Evolutionary conservation across 2,113 vertebrate species (phyloP).

Genomic region (Ardeotis arabs): DNA sequence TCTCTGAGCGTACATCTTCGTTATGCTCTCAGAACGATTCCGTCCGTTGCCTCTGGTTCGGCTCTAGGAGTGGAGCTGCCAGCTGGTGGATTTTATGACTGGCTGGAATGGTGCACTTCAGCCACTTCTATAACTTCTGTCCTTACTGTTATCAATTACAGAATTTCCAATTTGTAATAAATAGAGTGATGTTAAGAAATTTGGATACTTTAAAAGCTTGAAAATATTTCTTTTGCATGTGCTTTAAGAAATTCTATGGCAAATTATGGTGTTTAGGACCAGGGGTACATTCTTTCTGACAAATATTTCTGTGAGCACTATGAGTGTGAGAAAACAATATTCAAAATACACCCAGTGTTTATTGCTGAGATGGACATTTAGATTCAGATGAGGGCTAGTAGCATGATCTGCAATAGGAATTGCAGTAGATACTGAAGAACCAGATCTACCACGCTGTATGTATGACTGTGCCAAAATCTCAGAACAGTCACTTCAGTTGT

Average conservation of each 20-base stretch:
- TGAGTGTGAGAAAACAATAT: not conserved
- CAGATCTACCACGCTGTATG: not conserved
- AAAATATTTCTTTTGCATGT: not conserved
- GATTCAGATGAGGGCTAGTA: not conserved
- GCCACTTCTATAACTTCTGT: not conserved
- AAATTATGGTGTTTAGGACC: not conserved
- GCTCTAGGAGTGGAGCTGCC: not conserved
- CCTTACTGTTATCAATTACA: not conserved
- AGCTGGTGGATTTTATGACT: not conserved
- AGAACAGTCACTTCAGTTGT: not conserved
- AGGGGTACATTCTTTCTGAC: not conserved
- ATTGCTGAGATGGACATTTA: not conserved
- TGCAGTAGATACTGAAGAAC: not conserved
- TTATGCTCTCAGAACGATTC: not conserved
- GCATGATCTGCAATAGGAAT: not conserved
- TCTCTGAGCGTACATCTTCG: not conserved
- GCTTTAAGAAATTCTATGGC: not conserved
- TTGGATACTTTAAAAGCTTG: not conserved
- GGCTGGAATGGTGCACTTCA: not conserved
- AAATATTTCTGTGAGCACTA: not conserved
- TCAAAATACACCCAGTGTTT: not conserved
- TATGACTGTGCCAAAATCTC: not conserved
- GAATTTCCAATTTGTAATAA: not conserved
- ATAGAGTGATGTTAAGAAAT: not conserved
- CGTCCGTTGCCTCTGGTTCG: not conserved